Evolutionary conservation across 2,888 invertebrate genomes (phyloP), one percentile per base, ranked within the genome.

Genomic region (Cryptus armator): DNA sequence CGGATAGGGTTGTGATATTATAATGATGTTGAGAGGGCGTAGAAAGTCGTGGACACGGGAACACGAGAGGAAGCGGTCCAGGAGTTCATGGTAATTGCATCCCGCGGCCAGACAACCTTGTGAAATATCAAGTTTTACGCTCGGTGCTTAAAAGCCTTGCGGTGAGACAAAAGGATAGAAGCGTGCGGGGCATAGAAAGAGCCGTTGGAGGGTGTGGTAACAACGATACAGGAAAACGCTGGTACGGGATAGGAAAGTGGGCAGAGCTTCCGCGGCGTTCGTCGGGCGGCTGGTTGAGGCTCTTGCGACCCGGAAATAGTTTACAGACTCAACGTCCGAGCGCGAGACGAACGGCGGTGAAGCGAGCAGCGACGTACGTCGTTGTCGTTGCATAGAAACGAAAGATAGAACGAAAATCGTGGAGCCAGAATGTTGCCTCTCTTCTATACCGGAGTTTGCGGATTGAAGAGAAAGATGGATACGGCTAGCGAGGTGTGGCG

Each of bases 61-160:
- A 29, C 12, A 48, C 12, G 48, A 16, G 68, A 48, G 68, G 19
- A 4, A 19, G 32, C 2, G 37, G 64, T 44, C n/a, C 64, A 48
- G 62, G 51, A 76, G 51, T 16, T 51, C 51, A 48, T 16, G 37
- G 37, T 75, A 76, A 76, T 76, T 76, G 66, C 66, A 76, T 66
- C 66, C 53, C 43, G 66, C 44, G 76, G 76, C 76, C 64, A 66
- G 66, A 66, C 76, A 76, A 66, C 76, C 48, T 66, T 66, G 76
- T 76, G 51, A 66, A 76, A 76, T 76, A 76, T 53, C 66, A 53
- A 76, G 76, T 66, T 76, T 76, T 66, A 76, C 76, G 64, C 64
- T 76, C 37, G 62, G 76, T 66, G 76, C 76, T 76, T 76, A 76
- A 76, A 76, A 76, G 76, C 76, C 76, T 76, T 76, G 76, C 53